Base-by-base conservation (phyloP, 2,888 invertebrate genomes). In the Drosophila sordidula region DNA sequence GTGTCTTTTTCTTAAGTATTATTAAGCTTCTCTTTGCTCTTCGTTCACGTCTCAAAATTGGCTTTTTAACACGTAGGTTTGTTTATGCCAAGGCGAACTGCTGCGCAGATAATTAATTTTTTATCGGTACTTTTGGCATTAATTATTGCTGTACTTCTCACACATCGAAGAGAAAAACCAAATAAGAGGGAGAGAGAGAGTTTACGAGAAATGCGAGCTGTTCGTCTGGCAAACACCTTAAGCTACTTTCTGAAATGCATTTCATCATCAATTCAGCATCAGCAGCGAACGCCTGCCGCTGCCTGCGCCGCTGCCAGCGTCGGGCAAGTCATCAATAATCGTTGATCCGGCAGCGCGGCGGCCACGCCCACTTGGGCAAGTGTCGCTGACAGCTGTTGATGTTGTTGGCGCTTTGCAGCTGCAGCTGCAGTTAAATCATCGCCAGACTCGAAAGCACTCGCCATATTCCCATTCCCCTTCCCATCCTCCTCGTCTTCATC, bases 191-290 rank as follows among this genome's bases (percentile, higher is more conserved):
- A 34, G 32, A 62, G 36, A 11, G 9, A n/a, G 8, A 29, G 3
- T 42, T 44, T 8, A 49, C 45, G 46, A 51, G 56, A 52, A 46
- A 47, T 50, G 32, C 44, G 58, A 50, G 55, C 49, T 34, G 34
- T 44, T 51, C 25, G 51, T 16, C 14, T 42, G 52, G 51, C 47
- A 56, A 55, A 55, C 81, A 88, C 89, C 85, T 85, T 85, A 86
- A 88, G 89, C 89, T 87, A 88, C 84, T 88, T 79, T 88, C 66
- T 70, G 73, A 81, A 84, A 79, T 87, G 87, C 81, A 79, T 79
- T 85, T 90, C 84, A 90, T 90, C 88, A 90, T 89, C 81, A 81
- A 87, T 90, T 90, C 84, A 80, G 68, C 88, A 90, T 90, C 89
- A 90, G 90, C 89, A 90, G 63, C 52, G 39, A 45, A 52, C 36